Conservation (phyloP, 2,113 vertebrate species). For the Colossoma macropomum region DNA sequence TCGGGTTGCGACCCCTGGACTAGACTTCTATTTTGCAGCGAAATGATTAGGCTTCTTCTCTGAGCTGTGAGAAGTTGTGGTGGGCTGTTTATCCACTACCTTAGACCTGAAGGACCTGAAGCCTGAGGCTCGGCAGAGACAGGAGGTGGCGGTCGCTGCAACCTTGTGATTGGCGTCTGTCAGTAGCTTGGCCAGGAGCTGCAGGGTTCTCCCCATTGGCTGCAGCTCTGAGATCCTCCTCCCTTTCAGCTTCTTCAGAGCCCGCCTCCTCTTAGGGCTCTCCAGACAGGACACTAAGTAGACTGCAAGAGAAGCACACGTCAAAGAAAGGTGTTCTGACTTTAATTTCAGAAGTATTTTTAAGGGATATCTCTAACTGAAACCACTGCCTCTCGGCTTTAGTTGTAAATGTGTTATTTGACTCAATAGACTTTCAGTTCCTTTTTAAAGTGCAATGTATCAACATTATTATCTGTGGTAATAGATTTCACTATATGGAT, state of each 20-base stretch:
- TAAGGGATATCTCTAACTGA: too few relatives aligned
- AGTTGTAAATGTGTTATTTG: too few relatives aligned
- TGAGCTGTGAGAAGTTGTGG: neutral
- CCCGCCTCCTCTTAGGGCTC: slow-evolving; percentile 75
- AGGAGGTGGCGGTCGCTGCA: slow-evolving; percentile 76
- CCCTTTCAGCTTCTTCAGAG: slow-evolving; percentile 82
- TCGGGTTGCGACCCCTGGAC: too few relatives aligned
- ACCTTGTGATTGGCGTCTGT: slow-evolving; percentile 84
- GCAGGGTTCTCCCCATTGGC: slow-evolving; percentile 82
- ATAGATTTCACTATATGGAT: too few relatives aligned
- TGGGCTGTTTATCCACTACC: slow-evolving; percentile 66
- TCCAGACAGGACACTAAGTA: slow-evolving; percentile 81
- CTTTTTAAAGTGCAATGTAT: too few relatives aligned
- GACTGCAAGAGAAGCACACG: slow-evolving; percentile 69
- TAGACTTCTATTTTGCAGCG: too few relatives aligned
- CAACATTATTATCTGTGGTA: too few relatives aligned
- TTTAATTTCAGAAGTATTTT: too few relatives aligned
- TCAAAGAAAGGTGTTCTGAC: too few relatives aligned
- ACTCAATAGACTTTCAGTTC: too few relatives aligned
- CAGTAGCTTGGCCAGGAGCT: slow-evolving; percentile 83
- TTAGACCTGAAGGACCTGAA: slow-evolving; percentile 82
- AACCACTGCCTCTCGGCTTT: too few relatives aligned
- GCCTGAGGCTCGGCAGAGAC: slow-evolving; percentile 73
- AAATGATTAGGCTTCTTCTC: neutral
- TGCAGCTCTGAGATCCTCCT: slow-evolving; percentile 82